phyloP scores from a whole-genome alignment of 1,140 invertebrate species.

The Ostrea denselamellosa region DNA sequence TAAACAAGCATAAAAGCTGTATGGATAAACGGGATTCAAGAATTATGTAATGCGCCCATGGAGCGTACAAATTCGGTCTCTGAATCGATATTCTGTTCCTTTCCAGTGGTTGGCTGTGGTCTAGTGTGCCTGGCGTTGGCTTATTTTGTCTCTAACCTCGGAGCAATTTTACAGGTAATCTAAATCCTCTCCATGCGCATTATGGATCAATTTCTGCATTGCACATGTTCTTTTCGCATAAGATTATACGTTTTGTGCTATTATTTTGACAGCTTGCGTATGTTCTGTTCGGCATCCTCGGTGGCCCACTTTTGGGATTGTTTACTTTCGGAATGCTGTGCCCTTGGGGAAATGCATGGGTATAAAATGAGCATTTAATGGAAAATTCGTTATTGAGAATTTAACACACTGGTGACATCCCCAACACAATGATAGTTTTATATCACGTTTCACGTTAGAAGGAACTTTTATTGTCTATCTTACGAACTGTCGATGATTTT shows the following conservation, averaged over 20 bases:
- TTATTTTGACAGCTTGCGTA: constrained; percentile 82
- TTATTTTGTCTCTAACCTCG: constrained; percentile 53
- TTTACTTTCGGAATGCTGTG: constrained; percentile 77
- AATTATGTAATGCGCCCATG: no score
- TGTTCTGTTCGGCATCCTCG: constrained; percentile 75
- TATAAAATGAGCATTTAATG: neutral
- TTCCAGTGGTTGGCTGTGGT: constrained; percentile 63
- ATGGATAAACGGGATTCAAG: no score
- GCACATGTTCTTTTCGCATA: neutral
- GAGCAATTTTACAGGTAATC: constrained; percentile 54
- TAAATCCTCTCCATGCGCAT: neutral
- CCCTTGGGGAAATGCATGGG: constrained; percentile 75
- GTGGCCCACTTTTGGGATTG: constrained; percentile 74
- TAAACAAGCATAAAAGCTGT: no score
- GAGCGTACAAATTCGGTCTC: no score
- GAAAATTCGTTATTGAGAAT: neutral
- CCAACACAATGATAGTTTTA: no score
- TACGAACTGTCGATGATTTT: neutral
- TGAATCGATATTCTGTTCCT: neutral
- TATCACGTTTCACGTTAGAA: neutral
- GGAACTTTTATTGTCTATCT: neutral
- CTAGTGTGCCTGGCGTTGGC: constrained; percentile 44
- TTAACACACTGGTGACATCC: neutral
- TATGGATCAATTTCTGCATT: no score
- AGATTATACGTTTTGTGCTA: neutral